Base-by-base conservation (phyloP, 2,797 vertebrate genomes). In the Phalloptychus januarius region DNA sequence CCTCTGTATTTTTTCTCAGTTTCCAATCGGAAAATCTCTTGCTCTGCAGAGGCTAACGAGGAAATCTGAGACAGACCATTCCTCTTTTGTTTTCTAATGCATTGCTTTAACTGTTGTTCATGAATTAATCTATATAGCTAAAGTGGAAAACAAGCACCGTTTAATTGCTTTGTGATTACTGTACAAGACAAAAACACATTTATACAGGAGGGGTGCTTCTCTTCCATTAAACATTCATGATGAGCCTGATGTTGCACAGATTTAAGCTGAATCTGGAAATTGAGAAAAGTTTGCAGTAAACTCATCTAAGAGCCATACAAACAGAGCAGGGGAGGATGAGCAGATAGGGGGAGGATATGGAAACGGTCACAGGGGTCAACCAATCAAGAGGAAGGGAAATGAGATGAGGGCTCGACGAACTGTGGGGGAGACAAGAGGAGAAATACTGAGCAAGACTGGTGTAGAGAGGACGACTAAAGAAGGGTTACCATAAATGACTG, bases 401-500 rank as follows among this genome's bases (percentile, higher is more conserved):
- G 88, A 93, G 91, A 93, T 70, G 82, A 82, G 63, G 79, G 75
- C 84, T 69, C 74, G 74, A 80, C 84, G 79, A 87, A 89, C 72
- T 76, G 75, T 1, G 48, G 31, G 67, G n/a, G 79, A 45, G 65
- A 23, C 76, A 45, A 40, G 33, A 69, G 28, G 71, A 58, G 76
- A 75, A 80, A 38, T 44, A 85, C 95, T 94, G 93, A 93, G 94
- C 6, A 93, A 92, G 95, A 71, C 74, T 79, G 76, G 80, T 50
- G 84, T 83, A 75, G 83, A 87, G 86, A 85, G 84, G 83, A 82
- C 79, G 90, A 86, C 86, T 91, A 88, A 10, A 88, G 87, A 87
- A 83, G 92, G 86, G 91, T 91, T 90, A 90, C 93, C 90, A 88
- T 91, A 94, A 94, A 94, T 94, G 89, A 94, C 87, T 94, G 92